Base-by-base conservation (phyloP, 1,140 invertebrate species). In the Galendromus occidentalis region DNA sequence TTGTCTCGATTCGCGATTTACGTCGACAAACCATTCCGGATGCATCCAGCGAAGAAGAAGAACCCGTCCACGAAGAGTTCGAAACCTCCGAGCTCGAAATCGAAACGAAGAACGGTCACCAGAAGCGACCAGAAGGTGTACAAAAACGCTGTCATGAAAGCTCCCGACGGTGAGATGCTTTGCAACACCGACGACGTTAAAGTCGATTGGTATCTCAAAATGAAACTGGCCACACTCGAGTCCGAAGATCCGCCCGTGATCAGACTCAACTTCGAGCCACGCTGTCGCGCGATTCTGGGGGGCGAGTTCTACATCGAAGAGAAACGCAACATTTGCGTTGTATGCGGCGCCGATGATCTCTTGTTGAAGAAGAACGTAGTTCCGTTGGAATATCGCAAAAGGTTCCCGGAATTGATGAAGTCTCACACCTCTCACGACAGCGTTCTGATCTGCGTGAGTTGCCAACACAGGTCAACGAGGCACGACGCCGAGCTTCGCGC, bases 361-460 rank as follows among this genome's bases (percentile, higher is more conserved):
- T 87, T 84, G 69, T 82, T 86, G 41, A 77, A 85, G 2, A 90
- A 90, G 73, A 86, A 86, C 70, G 81, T 91, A 33, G 84, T 91
- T 42, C 87, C 88, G 0, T 80, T 83, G 66, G 87, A 91, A 75
- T 91, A 90, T 73, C 80, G 87, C 64, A 88, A 84, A 77, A 82
- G 84, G 73, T 88, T 90, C 72, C 87, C 87, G 81, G 80, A 79
- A 67, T 78, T 85, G 45, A 83, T 89, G 82, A 89, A 90, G 73
- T 82, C 85, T 7, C 87, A 89, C 74, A 82, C 84, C 28, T 88
- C 85, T 0, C 87, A 90, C 73, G 88, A 91, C 76, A 81, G 89
- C 22, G 72, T 90, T 20, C 72, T 90, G 65, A 73, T 90, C 25
- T 90, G 88, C 74, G 78, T 81, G 47, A 39, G 69, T 0, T 91